Evolutionary conservation across 2,888 invertebrate species (phyloP), one percentile per base, ranked within the genome.

Genomic region (Nomada goodeniana): DNA sequence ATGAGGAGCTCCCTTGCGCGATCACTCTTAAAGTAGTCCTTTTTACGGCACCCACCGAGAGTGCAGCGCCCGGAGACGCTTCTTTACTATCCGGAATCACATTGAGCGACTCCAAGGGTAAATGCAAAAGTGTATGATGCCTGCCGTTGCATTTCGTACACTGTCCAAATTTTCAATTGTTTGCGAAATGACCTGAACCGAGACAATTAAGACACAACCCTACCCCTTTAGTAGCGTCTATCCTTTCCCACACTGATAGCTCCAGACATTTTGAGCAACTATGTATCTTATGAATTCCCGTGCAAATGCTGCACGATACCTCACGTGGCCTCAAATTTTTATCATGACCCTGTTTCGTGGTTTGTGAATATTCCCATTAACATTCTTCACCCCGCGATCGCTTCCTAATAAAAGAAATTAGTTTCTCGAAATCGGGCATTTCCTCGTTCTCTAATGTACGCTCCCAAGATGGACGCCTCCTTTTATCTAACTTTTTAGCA

Each of bases 371-470:
- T 7, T 69, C 57, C 13, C 1, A 11, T 10, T 1, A 57, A 0
- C 23, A 11, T 26, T 69, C 68, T 15, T 69, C 68, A 0, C 57
- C 68, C 0, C 57, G 57, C 4, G 68, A 55, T 2, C 47, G 68
- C 7, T 69, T 69, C 2, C 18, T 44, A 18, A 69, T 47, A n/a
- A 57, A 69, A 10, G 18, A 23, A 26, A 57, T 10, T 1, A 68
- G 18, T 15, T 47, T 52, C 15, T 26, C 3, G 10, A 73, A 64
- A 2, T 1, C 4, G 20, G 73, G 65, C 3, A 64, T 64, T 20
- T 64, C 73, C 2, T 73, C 55, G 7, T 65, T 29, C 13, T 73
- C 73, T 26, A 73, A 47, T 0, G 64, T 73, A 7, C 64, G 57
- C 10, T 73, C 59, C 65, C 73, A 73, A 2, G 59, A 5, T 11